Evolutionary conservation across 2,113 vertebrate species (phyloP).

Genomic region (Nesospiza acunhae): DNA sequence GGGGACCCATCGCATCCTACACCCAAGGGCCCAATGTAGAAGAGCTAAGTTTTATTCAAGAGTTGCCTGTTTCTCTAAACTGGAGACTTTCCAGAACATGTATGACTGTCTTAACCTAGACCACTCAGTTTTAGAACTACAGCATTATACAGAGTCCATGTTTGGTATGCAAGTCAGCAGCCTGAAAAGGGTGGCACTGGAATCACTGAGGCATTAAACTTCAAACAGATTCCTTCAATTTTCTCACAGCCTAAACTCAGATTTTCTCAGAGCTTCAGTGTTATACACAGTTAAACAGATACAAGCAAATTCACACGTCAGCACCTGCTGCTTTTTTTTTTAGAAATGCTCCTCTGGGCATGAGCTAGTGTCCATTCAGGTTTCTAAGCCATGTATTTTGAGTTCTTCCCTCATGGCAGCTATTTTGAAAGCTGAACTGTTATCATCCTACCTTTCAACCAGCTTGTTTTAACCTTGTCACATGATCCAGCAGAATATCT

Average conservation of each 20-base stretch:
- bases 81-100: not conserved
- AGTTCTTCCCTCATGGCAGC: not conserved
- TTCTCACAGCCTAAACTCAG: not conserved
- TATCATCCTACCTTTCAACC: not conserved
- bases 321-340: not conserved
- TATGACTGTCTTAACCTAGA: not conserved
- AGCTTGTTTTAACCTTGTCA: not conserved
- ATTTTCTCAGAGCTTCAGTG: not conserved
- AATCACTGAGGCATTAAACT: not conserved
- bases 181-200: not conserved
- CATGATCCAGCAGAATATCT: not conserved
- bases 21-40: accelerated
- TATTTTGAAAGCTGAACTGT: not conserved
- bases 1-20: not conserved
- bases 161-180: not conserved
- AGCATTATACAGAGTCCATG: not conserved
- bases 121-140: not conserved
- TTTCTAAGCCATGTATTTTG: not conserved
- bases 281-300: not conserved
- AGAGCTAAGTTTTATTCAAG: not conserved
- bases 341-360: not conserved
- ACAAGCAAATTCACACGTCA: not conserved
- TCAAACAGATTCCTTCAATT: not conserved
- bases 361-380: not conserved
- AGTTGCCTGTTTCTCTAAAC: not conserved